These are phyloP conservation scores for Stenurella melanura DNA, from an alignment of 2,888 invertebrate genomes.

Conservation along the genomic window DNA sequence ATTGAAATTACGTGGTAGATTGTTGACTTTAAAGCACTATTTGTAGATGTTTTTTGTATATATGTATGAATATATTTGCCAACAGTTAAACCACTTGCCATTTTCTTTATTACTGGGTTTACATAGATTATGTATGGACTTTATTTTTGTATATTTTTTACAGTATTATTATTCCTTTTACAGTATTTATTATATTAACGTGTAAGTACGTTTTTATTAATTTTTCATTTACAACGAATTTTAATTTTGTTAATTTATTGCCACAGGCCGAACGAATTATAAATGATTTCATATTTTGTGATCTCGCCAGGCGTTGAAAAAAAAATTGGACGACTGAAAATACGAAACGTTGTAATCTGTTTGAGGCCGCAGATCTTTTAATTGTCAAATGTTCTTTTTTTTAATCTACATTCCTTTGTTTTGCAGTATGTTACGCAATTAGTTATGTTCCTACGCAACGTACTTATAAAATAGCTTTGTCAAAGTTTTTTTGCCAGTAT, in stretches of 20 bases:
- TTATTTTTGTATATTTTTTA: constrained; percentile 67
- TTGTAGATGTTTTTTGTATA: constrained; percentile 68
- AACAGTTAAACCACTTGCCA: constrained; percentile 65
- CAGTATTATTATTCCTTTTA: constrained; percentile 65
- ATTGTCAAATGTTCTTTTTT: constrained; percentile 12
- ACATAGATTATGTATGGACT: constrained; percentile 56
- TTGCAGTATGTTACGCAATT: constrained; percentile 39
- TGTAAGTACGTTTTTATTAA: constrained; percentile 58
- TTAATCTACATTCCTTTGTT: constrained; percentile 46
- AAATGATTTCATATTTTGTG: neutral
- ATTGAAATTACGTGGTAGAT: neutral
- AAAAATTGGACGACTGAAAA: neutral
- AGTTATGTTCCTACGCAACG: constrained; percentile 64
- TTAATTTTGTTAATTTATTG: constrained; percentile 37
- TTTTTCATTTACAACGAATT: constrained; percentile 56
- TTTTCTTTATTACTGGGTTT: constrained; percentile 58
- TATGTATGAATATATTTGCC: constrained; percentile 66
- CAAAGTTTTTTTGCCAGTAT: constrained; percentile 65
- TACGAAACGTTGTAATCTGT: neutral
- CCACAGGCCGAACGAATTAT: neutral
- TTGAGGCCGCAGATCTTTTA: neutral
- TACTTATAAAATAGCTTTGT: constrained; percentile 64
- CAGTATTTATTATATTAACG: constrained; percentile 62
- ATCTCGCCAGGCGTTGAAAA: neutral
- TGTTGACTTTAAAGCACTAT: constrained; percentile 32